These are phyloP conservation scores for Pipistrellus nathusii DNA, from an alignment of 2,797 vertebrate genomes.

Conservation along the genomic window DNA sequence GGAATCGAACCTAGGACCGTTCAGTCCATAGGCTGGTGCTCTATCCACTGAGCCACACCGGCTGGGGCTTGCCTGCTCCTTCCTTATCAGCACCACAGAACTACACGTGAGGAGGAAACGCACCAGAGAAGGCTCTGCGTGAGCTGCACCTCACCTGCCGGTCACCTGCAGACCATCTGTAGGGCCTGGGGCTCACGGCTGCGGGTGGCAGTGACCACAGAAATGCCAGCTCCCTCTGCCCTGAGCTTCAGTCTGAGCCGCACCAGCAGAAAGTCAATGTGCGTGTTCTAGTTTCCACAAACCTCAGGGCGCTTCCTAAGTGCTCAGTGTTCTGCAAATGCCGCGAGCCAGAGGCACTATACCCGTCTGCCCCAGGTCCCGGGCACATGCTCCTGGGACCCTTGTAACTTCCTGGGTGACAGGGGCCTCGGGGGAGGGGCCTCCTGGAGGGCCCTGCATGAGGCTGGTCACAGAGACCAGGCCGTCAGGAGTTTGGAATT, in stretches of 20 bases:
- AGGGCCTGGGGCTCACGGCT: accelerated
- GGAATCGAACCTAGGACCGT: too few species aligned
- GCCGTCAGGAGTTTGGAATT: not conserved
- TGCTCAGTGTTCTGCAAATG: too few species aligned
- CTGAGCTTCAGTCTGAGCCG: not conserved
- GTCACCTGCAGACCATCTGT: too few species aligned
- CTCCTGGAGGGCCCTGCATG: not conserved
- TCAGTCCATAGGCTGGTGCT: too few species aligned
- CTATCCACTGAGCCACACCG: too few species aligned
- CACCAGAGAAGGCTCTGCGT: too few species aligned
- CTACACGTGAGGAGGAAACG: too few species aligned
- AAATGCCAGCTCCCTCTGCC: accelerated
- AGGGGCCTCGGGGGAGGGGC: not conserved
- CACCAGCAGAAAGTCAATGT: not conserved
- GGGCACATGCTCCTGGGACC: not conserved
- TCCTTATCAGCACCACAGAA: not conserved
- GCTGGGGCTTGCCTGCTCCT: not conserved
- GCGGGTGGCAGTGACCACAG: accelerated
- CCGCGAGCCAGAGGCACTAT: not conserved
- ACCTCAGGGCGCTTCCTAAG: not conserved
- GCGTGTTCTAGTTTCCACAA: not conserved
- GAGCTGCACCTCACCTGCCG: not conserved
- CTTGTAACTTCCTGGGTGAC: not conserved
- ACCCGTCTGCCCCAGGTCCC: not conserved
- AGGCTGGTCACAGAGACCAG: not conserved